These are phyloP conservation scores for Pharmacophagus antenor DNA, from an alignment of 2,888 invertebrate species.

Conservation along the genomic window DNA sequence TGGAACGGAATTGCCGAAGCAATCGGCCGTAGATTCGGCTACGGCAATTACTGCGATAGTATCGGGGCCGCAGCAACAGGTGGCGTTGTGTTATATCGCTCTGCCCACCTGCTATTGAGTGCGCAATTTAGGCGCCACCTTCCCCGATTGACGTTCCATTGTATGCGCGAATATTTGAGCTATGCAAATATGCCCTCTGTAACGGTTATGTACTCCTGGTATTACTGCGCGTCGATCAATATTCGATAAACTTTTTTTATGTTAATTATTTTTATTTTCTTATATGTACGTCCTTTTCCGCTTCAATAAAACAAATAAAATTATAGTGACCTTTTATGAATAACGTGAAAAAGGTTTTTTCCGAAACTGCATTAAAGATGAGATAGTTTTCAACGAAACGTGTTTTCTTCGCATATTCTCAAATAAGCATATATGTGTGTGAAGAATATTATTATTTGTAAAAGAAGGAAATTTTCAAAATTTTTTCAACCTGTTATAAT, in stretches of 20 bases:
- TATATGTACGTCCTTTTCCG: too few species aligned
- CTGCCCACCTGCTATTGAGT: slow-evolving; percentile 15
- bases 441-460: too few species aligned
- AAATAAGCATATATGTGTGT: too few species aligned
- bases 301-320: too few species aligned
- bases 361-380: too few species aligned
- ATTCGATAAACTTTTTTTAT: not conserved
- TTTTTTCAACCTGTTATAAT: too few species aligned
- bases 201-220: slow-evolving; percentile 24
- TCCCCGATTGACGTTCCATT: slow-evolving; percentile 11
- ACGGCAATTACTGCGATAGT: slow-evolving; percentile 26
- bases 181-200: slow-evolving; percentile 1
- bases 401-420: too few species aligned
- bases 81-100: slow-evolving; percentile 20
- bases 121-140: slow-evolving; percentile 8
- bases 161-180: slow-evolving; percentile 10
- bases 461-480: too few species aligned
- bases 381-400: too few species aligned
- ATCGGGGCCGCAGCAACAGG: slow-evolving; percentile 25
- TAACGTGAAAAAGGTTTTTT: too few species aligned
- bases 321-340: too few species aligned
- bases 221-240: not conserved
- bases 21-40: slow-evolving; percentile 22
- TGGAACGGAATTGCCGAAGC: slow-evolving; percentile 7
- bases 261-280: too few species aligned